These are phyloP conservation scores for Anoura caudifer DNA, from an alignment of 2,113 vertebrate species.

Conservation along the genomic window DNA sequence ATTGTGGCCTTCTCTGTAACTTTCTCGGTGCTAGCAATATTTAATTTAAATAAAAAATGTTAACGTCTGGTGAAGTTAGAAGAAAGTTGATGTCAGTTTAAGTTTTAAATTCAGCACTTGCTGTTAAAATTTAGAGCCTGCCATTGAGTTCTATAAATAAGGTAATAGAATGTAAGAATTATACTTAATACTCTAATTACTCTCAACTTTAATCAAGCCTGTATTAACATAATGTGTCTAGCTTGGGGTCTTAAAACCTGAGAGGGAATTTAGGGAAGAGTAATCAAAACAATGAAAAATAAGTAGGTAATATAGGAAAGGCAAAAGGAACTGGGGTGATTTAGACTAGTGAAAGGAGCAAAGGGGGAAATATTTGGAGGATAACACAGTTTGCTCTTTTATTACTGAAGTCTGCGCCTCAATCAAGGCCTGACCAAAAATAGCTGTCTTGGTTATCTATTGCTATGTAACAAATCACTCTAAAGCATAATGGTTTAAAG, in stretches of 20 bases:
- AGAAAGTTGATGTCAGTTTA: constrained; percentile 39
- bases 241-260: constrained; percentile 71
- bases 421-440: neutral
- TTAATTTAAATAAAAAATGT: constrained; percentile 47
- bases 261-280: constrained; percentile 66
- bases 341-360: neutral
- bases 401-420: neutral
- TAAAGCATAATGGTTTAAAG: neutral
- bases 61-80: constrained; percentile 34
- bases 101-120: constrained; percentile 66
- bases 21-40: constrained; percentile 22
- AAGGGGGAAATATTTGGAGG: neutral
- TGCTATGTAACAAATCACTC: neutral
- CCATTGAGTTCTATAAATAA: constrained; percentile 77
- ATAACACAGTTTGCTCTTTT: neutral
- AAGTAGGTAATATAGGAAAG: constrained; percentile 57
- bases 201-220: constrained; percentile 75
- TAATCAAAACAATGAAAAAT: constrained; percentile 74
- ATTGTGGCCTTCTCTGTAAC: neutral
- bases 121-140: constrained; percentile 69
- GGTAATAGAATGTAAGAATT: constrained; percentile 77
- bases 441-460: neutral
- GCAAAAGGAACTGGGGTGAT: constrained; percentile 7
- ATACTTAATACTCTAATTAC: constrained; percentile 76
- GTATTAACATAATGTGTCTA: constrained; percentile 77